Base-by-base conservation (phyloP, 2,113 vertebrate genomes). In the Corydoras sp. region DNA sequence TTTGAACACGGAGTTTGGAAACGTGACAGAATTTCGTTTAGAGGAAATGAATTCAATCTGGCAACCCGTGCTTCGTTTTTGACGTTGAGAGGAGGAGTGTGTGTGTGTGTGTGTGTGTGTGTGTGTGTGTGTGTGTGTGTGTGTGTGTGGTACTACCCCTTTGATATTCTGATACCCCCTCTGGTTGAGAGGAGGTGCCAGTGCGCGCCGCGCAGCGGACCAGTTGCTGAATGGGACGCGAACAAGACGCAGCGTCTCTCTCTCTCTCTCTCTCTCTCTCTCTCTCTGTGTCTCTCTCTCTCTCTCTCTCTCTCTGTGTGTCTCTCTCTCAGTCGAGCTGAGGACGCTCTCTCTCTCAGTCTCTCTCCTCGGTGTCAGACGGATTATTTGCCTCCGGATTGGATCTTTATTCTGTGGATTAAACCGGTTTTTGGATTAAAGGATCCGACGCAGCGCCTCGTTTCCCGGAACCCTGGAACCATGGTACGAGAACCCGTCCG, bases 101-200 rank as follows among this genome's bases (percentile, higher is more conserved):
- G 51, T 13, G 51, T 53, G 12, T 13, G 12, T 53, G 12, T 13
- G 51, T 53, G 51, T 13, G 10, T 53, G 51, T 13, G 10, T 53
- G 51, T 13, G 14, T 56, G 54, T 56, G 54, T 56, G 54, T 56
- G 54, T 56, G 54, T 56, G 54, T 56, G 54, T 56, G 54, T 56
- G 54, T 56, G 54, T 56, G 12, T 62, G 31, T 62, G 61, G 59
- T 35, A 62, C 31, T 43, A 62, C 61, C 61, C 32, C 32, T 35
- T 62, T 62, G 61, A 62, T 62, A 62, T 62, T 13, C 35, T 15
- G 1, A 62, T 35, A 62, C 61, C 61, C 61, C 61, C n/a, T 11
- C 31, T 62, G n/a, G 32, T n/a, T 11, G 12, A 61, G 59, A 62
- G 61, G 31, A 62, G 61, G 61, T 35, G 6, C 61, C 61, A 35